A percentile compares a stretch with the other conserved stretches of the same genome.
phyloP scores from a whole-genome alignment of 2,888 invertebrate species.

The Adelphocoris suturalis region DNA sequence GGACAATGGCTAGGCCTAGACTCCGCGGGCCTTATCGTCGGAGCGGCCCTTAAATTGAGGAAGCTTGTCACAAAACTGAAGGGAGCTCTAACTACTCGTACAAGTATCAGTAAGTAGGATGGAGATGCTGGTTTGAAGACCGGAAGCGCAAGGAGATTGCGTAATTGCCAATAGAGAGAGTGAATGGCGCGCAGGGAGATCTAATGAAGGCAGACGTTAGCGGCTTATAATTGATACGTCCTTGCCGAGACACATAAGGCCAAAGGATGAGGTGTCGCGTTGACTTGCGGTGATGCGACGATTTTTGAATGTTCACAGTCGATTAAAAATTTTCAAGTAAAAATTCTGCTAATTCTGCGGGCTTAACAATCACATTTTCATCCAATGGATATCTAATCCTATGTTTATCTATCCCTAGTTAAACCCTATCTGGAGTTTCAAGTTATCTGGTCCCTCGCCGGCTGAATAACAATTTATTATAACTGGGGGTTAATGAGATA shows the following conservation, averaged over 20 bases:
- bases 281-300: background rate
- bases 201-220: constrained; percentile 56
- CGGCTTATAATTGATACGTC: constrained; percentile 55
- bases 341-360: too few species aligned
- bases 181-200: constrained; percentile 42
- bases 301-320: too few species aligned
- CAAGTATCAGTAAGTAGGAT: constrained; percentile 56
- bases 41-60: constrained; percentile 53
- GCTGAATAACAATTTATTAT: too few species aligned
- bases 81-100: constrained; percentile 28
- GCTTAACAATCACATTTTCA: too few species aligned
- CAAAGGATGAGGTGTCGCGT: constrained; percentile 32
- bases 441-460: too few species aligned
- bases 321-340: too few species aligned
- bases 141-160: constrained; percentile 61
- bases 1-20: constrained; percentile 33
- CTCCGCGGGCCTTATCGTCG: background rate
- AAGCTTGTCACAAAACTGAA: constrained; percentile 45
- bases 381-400: too few species aligned
- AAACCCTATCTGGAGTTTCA: too few species aligned
- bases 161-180: constrained; percentile 53
- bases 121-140: constrained; percentile 56
- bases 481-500: too few species aligned
- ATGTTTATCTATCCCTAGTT: too few species aligned
- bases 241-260: background rate